A percentile compares a stretch with the other conserved stretches of the same genome.
Conservation (phyloP, 1,140 invertebrate genomes). For the Heliconius hewitsoni region DNA sequence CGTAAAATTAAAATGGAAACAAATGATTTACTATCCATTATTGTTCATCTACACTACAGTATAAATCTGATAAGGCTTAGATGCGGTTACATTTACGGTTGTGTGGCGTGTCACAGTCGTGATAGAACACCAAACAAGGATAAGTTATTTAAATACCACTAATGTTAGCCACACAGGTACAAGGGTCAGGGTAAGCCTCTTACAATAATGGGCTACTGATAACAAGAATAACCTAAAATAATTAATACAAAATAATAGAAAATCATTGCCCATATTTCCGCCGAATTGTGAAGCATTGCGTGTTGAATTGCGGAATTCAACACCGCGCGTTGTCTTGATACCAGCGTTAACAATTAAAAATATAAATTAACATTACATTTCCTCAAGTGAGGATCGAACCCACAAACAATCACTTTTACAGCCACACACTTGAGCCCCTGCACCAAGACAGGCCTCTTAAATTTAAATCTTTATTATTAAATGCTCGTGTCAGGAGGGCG, state of each 20-base stretch:
- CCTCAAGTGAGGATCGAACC: too few species aligned
- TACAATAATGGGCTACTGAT: conserved; percentile 40
- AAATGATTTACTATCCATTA: conserved; percentile 28
- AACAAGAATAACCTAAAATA: conserved; percentile 27
- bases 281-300: too few species aligned
- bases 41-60: conserved; percentile 43
- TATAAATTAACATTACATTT: too few species aligned
- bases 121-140: conserved; percentile 58
- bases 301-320: too few species aligned
- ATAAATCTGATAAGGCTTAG: conserved; percentile 53
- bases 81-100: conserved; percentile 59
- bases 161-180: conserved; percentile 24
- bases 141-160: conserved; percentile 45
- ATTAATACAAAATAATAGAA: conserved; percentile 12
- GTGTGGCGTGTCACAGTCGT: conserved; percentile 39
- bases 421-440: too few species aligned
- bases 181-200: conserved; percentile 62
- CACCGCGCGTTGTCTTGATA: too few species aligned
- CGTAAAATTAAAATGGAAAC: background rate
- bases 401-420: too few species aligned
- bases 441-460: too few species aligned
- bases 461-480: background rate
- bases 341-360: too few species aligned
- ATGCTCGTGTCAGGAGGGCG: conserved; percentile 21
- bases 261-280: background rate